Base-by-base conservation (phyloP, 2,888 invertebrate species). In the Reticulitermes lucifugus region DNA sequence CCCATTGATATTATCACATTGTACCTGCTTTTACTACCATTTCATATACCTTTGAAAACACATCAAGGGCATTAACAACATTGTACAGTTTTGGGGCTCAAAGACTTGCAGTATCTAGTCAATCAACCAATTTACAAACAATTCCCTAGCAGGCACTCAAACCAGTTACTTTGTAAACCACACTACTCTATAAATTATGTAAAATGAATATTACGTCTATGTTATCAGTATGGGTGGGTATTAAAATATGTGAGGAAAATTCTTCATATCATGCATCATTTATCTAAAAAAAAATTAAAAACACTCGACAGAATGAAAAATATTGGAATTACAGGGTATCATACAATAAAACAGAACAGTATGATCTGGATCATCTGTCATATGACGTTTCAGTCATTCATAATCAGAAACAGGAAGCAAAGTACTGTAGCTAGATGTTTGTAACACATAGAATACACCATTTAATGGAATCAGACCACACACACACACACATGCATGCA, bases 1-100 rank as follows among this genome's bases (percentile, higher is more conserved):
- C 70, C 80, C 84, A 84, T 81, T 84, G 81, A 85, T 85, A 83
- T 85, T 86, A 87, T 87, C 87, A 87, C 87, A 87, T 86, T 83
- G 85, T 81, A 84, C 84, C 85, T 87, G 87, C 86, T 87, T 81
- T 60, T 65, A 75, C 82, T 81, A 85, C 73, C 75, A n/a, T 81
- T 77, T 85, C 81, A 82, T 73, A 75, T 73, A 22, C 46, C 60
- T 55, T 73, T 75, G 82, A 41, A 82, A 85, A 81, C 46, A 82
- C 59, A 75, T 73, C 82, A 85, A 85, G 85, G 85, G 82, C 80
- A 4, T 71, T 60, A 77, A 84, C 85, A 85, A 81, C 82, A 85
- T 59, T 55, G 82, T 85, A 85, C 81, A 85, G 85, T 79, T 85
- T 43, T 85, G 85, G 85, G 85, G 85, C 85, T 85, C 85, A 85